Percentiles rank a stretch among this genome's conserved stretches.
Conservation (phyloP, 2,888 invertebrate genomes). For the Caenorhabditis panamensis region DNA sequence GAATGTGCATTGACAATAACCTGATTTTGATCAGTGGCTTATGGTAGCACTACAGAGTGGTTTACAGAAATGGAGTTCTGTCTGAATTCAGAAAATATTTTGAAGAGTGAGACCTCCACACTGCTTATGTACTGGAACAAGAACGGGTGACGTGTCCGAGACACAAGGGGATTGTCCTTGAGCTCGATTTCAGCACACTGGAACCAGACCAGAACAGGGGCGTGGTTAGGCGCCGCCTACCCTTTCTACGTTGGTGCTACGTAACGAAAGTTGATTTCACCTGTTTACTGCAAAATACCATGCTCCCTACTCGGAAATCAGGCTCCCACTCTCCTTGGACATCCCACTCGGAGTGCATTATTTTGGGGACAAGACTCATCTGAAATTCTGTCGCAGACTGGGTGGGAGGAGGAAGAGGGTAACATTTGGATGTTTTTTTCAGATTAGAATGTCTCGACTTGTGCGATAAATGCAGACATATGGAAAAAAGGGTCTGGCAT, state of each 20-base stretch:
- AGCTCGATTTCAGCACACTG: slow-evolving; percentile 3
- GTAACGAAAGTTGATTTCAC: slow-evolving; percentile 36
- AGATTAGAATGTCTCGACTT: neutral
- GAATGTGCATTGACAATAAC: neutral
- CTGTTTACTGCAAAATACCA: slow-evolving; percentile 45
- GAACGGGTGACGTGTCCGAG: neutral
- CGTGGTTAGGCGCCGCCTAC: slow-evolving; percentile 47
- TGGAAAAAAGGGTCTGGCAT: neutral
- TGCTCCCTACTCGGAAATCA: slow-evolving; percentile 17
- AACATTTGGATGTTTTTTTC: neutral
- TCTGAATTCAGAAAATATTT: neutral
- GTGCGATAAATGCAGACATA: neutral
- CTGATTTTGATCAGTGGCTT: too few species aligned
- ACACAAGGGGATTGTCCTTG: neutral
- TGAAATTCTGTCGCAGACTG: slow-evolving; percentile 8
- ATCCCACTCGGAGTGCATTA: slow-evolving; percentile 23
- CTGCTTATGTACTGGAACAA: neutral
- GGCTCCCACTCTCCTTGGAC: neutral
- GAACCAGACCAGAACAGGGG: slow-evolving; percentile 44
- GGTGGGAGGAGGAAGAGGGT: neutral
- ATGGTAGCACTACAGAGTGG: too few species aligned
- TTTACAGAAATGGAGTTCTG: too few species aligned
- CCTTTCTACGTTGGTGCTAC: slow-evolving; percentile 41
- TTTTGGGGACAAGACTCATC: slow-evolving; percentile 12
- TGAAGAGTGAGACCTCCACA: neutral